phyloP scores from a whole-genome alignment of 2,888 invertebrate genomes.

The Apotomis turbidana region DNA sequence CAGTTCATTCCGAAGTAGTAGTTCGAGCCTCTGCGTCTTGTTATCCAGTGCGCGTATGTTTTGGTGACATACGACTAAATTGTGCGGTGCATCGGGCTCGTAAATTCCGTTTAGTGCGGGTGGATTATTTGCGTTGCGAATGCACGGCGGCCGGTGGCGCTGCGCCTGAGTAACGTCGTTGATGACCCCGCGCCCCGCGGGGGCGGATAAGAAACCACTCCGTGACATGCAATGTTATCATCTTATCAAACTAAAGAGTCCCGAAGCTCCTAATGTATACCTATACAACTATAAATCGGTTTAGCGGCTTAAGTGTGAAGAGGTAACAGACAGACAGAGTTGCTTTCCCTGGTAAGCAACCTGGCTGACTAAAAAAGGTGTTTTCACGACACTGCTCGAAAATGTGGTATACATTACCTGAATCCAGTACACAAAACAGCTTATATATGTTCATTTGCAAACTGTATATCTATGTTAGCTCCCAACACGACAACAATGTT shows the following conservation, averaged over 20 bases:
- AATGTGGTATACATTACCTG: too few species aligned
- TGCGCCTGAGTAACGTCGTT: not conserved
- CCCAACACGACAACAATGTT: too few species aligned
- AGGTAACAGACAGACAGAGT: too few species aligned
- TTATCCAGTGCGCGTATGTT: constrained; percentile 4
- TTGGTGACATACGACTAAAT: not conserved
- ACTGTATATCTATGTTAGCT: too few species aligned
- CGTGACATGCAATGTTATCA: not conserved
- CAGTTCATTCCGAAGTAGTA: not conserved
- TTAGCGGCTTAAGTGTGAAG: too few species aligned
- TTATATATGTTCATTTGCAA: too few species aligned
- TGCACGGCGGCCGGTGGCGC: not conserved
- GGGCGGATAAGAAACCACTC: constrained; percentile 5
- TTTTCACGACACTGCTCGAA: too few species aligned
- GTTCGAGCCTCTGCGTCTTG: constrained; percentile 2
- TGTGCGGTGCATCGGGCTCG: not conserved
- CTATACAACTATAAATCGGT: too few species aligned
- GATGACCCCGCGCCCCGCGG: not conserved
- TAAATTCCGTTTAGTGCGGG: not conserved
- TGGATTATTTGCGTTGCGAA: not conserved
- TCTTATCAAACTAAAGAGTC: too few species aligned
- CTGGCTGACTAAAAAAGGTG: not conserved
- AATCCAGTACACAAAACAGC: too few species aligned
- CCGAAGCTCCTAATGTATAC: too few species aligned
- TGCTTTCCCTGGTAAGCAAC: not conserved